Evolutionary conservation across 2,888 invertebrate species (phyloP).

Genomic region (Heterodera filipjevi): DNA sequence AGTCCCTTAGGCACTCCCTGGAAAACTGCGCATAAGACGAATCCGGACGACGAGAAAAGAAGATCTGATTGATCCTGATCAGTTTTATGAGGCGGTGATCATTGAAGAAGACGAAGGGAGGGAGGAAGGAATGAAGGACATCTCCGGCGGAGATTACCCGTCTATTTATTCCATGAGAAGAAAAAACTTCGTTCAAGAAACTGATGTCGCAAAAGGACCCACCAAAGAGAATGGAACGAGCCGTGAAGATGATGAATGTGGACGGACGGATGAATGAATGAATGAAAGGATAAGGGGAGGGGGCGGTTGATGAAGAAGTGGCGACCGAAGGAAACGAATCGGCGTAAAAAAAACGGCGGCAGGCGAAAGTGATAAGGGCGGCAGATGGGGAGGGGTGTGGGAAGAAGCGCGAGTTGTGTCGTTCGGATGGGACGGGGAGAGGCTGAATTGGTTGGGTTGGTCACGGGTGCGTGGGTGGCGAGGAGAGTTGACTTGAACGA

Average conservation of each 20-base stretch:
- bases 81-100: neutral
- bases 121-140: neutral
- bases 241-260: constrained; percentile 2
- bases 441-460: neutral
- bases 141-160: neutral
- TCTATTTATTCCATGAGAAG: neutral
- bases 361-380: constrained; percentile 9
- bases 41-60: neutral
- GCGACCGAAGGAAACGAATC: constrained; percentile 5
- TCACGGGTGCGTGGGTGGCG: constrained; percentile 10
- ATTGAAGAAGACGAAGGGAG: neutral
- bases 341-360: neutral
- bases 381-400: neutral
- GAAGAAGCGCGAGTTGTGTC: neutral
- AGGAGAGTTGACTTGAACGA: constrained; percentile 5
- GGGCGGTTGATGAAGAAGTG: neutral
- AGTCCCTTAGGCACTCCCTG: neutral
- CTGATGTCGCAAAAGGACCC: neutral
- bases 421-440: neutral
- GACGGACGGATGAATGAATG: neutral
- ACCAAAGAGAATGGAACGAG: neutral
- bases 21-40: neutral
- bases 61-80: neutral
- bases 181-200: neutral
- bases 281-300: neutral